These are phyloP conservation scores for Eupithecia pulchellata DNA, from an alignment of 2,888 invertebrate genomes.

Conservation along the genomic window DNA sequence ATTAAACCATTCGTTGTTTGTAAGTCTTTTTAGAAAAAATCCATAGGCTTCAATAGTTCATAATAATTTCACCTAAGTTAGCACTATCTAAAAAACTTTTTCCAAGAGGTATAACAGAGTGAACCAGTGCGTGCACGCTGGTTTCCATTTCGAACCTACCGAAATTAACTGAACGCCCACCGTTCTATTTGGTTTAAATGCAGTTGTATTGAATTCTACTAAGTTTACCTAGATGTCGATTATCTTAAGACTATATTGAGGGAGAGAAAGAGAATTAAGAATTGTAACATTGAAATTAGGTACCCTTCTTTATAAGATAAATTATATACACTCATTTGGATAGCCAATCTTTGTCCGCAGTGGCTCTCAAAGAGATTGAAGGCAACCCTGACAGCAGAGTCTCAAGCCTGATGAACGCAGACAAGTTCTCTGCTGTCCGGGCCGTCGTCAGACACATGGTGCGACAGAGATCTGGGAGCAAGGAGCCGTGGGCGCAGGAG, in stretches of 20 bases:
- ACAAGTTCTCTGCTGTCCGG: conserved; percentile 75
- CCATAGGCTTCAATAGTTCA: neutral
- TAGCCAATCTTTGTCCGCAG: conserved; percentile 47
- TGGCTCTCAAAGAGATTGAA: conserved; percentile 77
- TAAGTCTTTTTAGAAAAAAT: conserved; percentile 53
- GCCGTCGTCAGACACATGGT: conserved; percentile 71
- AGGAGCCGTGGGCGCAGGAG: conserved; percentile 61
- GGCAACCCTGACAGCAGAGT: conserved; percentile 75
- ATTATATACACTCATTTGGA: neutral
- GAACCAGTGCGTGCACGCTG: neutral
- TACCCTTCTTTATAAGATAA: neutral
- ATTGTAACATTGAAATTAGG: neutral
- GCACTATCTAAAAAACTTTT: too few species aligned
- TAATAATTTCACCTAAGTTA: too few species aligned
- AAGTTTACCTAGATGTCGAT: too few species aligned
- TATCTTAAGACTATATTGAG: too few species aligned
- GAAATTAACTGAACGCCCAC: too few species aligned
- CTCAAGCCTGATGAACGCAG: conserved; percentile 70
- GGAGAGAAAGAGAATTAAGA: neutral
- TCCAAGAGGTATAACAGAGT: too few species aligned
- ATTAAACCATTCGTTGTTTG: conserved; percentile 78
- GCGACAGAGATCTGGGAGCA: conserved; percentile 62
- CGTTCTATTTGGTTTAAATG: too few species aligned
- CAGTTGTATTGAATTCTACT: too few species aligned
- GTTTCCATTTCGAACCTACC: too few species aligned